Evolutionary conservation across 2,113 vertebrate species (phyloP).

Genomic region (Balaeniceps rex): DNA sequence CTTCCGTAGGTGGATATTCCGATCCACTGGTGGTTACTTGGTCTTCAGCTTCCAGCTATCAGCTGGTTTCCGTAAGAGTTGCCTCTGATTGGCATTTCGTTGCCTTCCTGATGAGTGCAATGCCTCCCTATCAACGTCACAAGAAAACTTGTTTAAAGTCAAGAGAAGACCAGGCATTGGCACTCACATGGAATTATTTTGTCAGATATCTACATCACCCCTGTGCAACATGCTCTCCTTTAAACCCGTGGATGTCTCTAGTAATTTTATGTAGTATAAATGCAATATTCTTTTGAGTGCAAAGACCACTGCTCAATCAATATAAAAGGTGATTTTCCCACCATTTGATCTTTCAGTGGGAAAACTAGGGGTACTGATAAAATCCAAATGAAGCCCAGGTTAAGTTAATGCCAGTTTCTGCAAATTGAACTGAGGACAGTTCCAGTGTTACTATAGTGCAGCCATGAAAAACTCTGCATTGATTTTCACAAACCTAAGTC

Average conservation of each 20-base stretch:
- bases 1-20: not conserved
- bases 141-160: not conserved
- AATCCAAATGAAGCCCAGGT: not conserved
- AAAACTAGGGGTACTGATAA: not conserved
- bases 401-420: not conserved
- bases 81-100: not conserved
- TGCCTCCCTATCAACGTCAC: not conserved
- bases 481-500: not conserved
- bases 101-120: not conserved
- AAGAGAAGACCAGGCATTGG: not conserved
- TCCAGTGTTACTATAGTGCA: not conserved
- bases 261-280: not conserved
- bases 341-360: not conserved
- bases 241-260: not conserved
- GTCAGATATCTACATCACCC: not conserved
- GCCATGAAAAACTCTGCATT: not conserved
- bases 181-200: not conserved
- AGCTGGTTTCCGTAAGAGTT: not conserved
- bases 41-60: not conserved
- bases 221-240: not conserved
- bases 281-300: not conserved
- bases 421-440: not conserved
- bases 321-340: not conserved
- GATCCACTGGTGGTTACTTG: rapidly evolving
- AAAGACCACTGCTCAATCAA: not conserved